A percentile compares a stretch with the other conserved stretches of the same genome.
These are phyloP conservation scores for Lasioglossum pauxillum DNA, from an alignment of 2,888 invertebrate species.

Conservation along the genomic window DNA sequence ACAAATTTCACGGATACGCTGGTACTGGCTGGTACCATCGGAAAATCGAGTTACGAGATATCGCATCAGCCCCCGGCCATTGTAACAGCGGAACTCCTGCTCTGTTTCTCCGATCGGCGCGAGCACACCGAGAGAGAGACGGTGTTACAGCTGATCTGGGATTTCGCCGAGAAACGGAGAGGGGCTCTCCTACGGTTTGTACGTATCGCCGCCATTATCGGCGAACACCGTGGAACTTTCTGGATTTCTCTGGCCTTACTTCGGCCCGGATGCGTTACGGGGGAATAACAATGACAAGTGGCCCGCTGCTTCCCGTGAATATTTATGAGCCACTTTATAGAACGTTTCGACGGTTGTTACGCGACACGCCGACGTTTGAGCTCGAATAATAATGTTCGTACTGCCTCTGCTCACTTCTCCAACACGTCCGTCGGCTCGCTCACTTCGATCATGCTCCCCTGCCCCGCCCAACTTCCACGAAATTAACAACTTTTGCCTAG, in stretches of 20 bases:
- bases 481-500: not conserved
- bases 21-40: not conserved
- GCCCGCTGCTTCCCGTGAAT: constrained; percentile 33
- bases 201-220: constrained; percentile 15
- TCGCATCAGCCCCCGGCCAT: constrained; percentile 18
- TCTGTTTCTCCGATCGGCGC: constrained; percentile 15
- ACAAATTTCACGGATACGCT: constrained; percentile 44
- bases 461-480: not conserved
- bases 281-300: constrained; percentile 49
- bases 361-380: constrained; percentile 29
- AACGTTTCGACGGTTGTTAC: constrained; percentile 56
- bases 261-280: constrained; percentile 17
- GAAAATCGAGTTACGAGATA: constrained; percentile 36
- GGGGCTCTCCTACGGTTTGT: not conserved
- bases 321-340: constrained; percentile 51
- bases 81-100: not conserved
- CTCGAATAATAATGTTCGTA: constrained; percentile 46
- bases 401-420: constrained; percentile 16
- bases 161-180: constrained; percentile 19
- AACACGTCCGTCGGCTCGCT: not conserved
- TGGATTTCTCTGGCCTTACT: constrained; percentile 24
- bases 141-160: constrained; percentile 35
- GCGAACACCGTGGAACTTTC: constrained; percentile 34
- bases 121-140: not conserved
- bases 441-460: not conserved